A percentile compares a stretch with the other conserved stretches of the same genome.
Conservation (phyloP, 2,113 vertebrate species). For the Macrotus californicus region DNA sequence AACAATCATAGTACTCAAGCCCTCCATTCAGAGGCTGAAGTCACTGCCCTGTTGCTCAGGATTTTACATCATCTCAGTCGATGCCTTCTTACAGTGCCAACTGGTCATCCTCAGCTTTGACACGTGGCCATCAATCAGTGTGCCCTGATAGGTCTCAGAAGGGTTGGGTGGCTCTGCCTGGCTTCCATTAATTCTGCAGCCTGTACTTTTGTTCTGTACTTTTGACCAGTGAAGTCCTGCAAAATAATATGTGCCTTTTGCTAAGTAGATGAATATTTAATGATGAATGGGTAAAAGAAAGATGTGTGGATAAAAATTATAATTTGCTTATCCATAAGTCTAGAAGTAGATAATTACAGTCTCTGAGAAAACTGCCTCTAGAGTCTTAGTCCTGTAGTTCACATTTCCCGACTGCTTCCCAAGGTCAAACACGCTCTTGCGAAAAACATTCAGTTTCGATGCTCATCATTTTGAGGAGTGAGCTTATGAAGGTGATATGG, state of each 20-base stretch:
- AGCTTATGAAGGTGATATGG: background rate
- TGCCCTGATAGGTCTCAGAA: background rate
- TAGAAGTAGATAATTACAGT: background rate
- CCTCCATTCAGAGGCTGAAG: background rate
- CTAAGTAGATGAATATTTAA: background rate
- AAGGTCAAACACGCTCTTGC: background rate
- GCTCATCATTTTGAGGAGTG: background rate
- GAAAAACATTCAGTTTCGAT: background rate
- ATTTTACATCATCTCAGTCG: background rate
- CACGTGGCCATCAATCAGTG: rapidly evolving
- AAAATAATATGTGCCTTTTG: background rate
- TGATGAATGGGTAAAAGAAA: background rate
- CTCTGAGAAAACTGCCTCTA: background rate
- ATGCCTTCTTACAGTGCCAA: no score
- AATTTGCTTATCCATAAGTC: background rate
- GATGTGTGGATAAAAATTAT: background rate
- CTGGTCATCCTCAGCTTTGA: background rate
- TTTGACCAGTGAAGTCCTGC: background rate
- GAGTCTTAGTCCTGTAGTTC: background rate
- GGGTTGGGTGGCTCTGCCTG: rapidly evolving
- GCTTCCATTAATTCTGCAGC: background rate
- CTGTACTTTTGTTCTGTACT: background rate
- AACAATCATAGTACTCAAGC: background rate
- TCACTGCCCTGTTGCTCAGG: background rate
- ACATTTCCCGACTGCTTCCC: background rate